Conservation (phyloP, 2,797 vertebrate species). For the Ambastaia sidthimunki region DNA sequence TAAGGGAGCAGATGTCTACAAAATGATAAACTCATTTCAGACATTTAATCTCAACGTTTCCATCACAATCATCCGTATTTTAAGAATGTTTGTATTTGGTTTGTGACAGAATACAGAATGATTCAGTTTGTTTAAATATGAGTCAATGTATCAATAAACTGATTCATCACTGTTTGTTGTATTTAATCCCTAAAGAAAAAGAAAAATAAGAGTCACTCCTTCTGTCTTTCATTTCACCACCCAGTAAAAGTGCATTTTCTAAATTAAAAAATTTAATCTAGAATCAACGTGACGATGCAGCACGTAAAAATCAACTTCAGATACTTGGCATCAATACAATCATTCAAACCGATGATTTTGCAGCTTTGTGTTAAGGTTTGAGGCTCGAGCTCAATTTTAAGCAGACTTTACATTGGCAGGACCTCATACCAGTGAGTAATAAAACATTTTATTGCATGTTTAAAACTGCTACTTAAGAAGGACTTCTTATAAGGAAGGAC, state of each 20-base stretch:
- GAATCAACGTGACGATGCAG: not conserved
- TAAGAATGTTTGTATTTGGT: conserved; percentile 39
- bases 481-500: not conserved
- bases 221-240: conserved; percentile 37
- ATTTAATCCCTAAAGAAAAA: conserved; percentile 33
- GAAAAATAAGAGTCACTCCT: conserved; percentile 30
- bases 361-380: not conserved
- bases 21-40: conserved; percentile 30
- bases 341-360: not conserved
- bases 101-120: conserved; percentile 22
- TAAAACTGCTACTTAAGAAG: conserved; percentile 15
- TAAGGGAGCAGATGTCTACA: conserved; percentile 38
- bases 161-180: conserved; percentile 9
- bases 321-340: not conserved
- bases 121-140: conserved; percentile 19
- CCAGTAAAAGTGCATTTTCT: conserved; percentile 53
- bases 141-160: conserved; percentile 10
- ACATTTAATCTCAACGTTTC: conserved; percentile 29
- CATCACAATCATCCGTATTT: conserved; percentile 41
- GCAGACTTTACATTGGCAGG: not conserved
- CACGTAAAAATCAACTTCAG: conserved; percentile 8
- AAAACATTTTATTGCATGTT: conserved; percentile 25
- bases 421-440: not conserved
- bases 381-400: not conserved
- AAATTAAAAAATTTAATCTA: conserved; percentile 27